These are phyloP conservation scores for Oppia nitens DNA, from an alignment of 1,140 invertebrate genomes.

Conservation along the genomic window DNA sequence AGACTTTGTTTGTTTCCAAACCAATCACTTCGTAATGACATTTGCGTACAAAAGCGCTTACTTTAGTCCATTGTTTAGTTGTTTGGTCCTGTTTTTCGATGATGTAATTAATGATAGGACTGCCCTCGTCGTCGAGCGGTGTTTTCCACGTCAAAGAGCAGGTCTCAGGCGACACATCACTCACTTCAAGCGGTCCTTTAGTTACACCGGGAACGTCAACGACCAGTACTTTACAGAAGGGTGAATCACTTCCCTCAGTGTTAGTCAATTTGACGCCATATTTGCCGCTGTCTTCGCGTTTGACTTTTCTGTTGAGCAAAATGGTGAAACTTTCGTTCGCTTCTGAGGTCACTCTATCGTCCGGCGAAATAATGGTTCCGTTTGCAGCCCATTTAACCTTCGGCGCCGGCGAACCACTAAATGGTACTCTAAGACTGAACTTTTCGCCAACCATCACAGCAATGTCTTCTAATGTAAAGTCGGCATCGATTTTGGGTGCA, in stretches of 20 bases:
- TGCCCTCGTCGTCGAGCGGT: slow-evolving; percentile 83
- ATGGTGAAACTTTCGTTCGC: slow-evolving; percentile 68
- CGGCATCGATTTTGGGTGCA: too few relatives aligned
- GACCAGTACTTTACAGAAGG: slow-evolving; percentile 68
- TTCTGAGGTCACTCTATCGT: slow-evolving; percentile 39
- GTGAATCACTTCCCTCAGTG: slow-evolving; percentile 71
- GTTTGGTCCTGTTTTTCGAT: slow-evolving; percentile 85
- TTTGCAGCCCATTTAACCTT: slow-evolving; percentile 77
- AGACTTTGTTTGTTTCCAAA: too few relatives aligned
- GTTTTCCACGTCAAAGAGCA: slow-evolving; percentile 87
- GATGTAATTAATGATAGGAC: slow-evolving; percentile 81
- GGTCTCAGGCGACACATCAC: slow-evolving; percentile 71
- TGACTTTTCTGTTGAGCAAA: slow-evolving; percentile 70
- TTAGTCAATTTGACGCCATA: slow-evolving; percentile 80
- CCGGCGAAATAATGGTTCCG: slow-evolving; percentile 45
- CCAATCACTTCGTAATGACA: too few relatives aligned
- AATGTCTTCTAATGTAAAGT: too few relatives aligned
- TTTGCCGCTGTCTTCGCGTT: slow-evolving; percentile 72
- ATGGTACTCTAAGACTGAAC: slow-evolving; percentile 78
- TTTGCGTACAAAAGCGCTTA: too few relatives aligned
- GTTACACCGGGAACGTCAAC: slow-evolving; percentile 27
- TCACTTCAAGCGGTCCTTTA: slow-evolving; percentile 43
- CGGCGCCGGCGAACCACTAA: slow-evolving; percentile 82
- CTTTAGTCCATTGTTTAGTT: slow-evolving; percentile 63
- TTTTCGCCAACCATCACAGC: slow-evolving; percentile 98